These are phyloP conservation scores for Todus mexicanus DNA, from an alignment of 2,797 vertebrate genomes.

Conservation along the genomic window DNA sequence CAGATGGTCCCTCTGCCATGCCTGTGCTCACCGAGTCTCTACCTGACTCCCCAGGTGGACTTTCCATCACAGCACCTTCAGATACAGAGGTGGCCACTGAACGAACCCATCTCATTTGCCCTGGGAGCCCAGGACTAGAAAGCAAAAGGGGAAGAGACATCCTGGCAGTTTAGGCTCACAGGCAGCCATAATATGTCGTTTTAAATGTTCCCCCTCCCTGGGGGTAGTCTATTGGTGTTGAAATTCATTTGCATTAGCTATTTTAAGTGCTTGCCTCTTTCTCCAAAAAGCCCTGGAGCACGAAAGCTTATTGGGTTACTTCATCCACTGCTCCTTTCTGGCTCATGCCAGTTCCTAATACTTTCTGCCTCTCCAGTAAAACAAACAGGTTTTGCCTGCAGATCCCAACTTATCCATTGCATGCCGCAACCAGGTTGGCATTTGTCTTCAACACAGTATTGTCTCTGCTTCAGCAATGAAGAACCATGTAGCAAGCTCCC, in stretches of 20 bases:
- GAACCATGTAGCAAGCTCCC: neutral
- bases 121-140: neutral
- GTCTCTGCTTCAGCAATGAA: neutral
- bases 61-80: neutral
- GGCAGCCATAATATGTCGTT: neutral
- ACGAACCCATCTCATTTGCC: fast-evolving
- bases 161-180: neutral
- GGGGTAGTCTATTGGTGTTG: neutral
- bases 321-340: neutral
- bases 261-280: slow-evolving; percentile 16
- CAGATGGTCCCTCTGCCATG: neutral
- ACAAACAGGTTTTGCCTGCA: slow-evolving; percentile 22
- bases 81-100: neutral
- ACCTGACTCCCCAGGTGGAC: neutral
- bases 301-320: slow-evolving; percentile 27
- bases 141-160: neutral
- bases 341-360: neutral
- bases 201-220: neutral
- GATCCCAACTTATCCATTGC: neutral
- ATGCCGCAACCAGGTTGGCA: neutral
- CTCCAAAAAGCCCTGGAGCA: slow-evolving; percentile 15
- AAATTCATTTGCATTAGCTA: slow-evolving; percentile 8
- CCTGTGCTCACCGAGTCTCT: fast-evolving
- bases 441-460: fast-evolving
- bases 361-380: slow-evolving; percentile 14